phyloP scores from a whole-genome alignment of 2,888 invertebrate species.

The Lissocephala sabroskyi region DNA sequence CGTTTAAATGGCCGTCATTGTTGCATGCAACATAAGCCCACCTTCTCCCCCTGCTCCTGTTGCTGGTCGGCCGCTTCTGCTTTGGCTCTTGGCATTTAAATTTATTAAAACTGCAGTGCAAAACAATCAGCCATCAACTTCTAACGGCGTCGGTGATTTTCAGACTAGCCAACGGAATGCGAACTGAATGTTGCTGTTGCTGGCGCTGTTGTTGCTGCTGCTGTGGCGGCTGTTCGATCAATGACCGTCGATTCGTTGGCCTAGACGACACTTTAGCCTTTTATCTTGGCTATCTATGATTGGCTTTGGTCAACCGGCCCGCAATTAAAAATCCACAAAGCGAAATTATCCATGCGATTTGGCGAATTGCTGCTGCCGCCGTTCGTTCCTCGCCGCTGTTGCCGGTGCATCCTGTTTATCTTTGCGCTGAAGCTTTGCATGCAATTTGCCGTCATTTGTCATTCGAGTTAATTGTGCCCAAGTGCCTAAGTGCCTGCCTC shows the following conservation, averaged over 20 bases:
- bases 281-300: slow-evolving; percentile 7
- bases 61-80: slow-evolving; percentile 9
- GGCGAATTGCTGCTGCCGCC: slow-evolving; percentile 13
- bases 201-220: neutral
- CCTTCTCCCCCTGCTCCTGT: neutral
- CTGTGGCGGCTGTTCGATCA: slow-evolving; percentile 28
- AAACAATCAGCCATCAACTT: slow-evolving; percentile 16
- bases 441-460: slow-evolving; percentile 62
- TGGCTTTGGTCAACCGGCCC: slow-evolving; percentile 10
- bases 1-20: slow-evolving; percentile 55
- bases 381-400: slow-evolving; percentile 2
- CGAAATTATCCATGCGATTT: neutral
- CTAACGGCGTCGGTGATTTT: slow-evolving; percentile 36
- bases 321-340: slow-evolving; percentile 16
- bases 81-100: slow-evolving; percentile 53
- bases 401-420: slow-evolving; percentile 21
- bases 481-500: slow-evolving; percentile 33
- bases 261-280: slow-evolving; percentile 25
- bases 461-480: slow-evolving; percentile 59
- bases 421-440: slow-evolving; percentile 41
- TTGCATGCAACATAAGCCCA: slow-evolving; percentile 21
- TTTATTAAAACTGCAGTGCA: slow-evolving; percentile 57
- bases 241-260: slow-evolving; percentile 31
- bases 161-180: slow-evolving; percentile 4
- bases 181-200: slow-evolving; percentile 15